These are phyloP conservation scores for Dasyornis broadbenti DNA, from an alignment of 2,113 vertebrate genomes.

Conservation along the genomic window DNA sequence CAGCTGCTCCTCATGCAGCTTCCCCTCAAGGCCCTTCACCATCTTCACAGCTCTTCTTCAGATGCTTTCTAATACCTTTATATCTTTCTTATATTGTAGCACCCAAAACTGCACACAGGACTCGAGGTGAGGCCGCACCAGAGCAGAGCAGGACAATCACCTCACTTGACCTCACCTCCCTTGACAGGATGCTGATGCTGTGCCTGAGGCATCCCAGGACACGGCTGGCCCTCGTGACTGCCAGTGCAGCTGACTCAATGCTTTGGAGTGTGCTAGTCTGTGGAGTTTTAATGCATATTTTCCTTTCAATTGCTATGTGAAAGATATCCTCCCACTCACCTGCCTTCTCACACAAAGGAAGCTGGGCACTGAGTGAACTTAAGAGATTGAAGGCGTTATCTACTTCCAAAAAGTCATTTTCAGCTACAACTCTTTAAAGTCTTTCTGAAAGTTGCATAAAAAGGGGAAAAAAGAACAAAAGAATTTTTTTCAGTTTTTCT, in stretches of 20 bases:
- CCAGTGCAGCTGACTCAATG: background rate
- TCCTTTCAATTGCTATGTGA: background rate
- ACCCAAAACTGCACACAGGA: background rate
- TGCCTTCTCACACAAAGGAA: background rate
- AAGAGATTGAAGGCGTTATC: background rate
- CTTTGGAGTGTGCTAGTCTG: background rate
- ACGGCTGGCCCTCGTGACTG: background rate
- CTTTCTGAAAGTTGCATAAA: background rate
- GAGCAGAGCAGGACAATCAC: background rate
- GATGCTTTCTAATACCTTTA: background rate
- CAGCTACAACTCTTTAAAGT: background rate
- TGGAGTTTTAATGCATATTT: constrained; percentile 8
- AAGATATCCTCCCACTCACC: background rate
- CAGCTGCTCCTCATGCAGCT: background rate
- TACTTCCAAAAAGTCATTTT: background rate
- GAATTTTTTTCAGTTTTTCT: background rate
- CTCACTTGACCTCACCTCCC: background rate
- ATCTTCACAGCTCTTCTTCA: background rate
- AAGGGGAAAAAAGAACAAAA: background rate
- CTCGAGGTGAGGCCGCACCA: background rate
- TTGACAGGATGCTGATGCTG: background rate
- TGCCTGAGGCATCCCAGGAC: background rate
- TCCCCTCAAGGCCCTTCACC: background rate
- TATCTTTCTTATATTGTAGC: background rate
- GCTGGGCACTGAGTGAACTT: background rate